These are phyloP conservation scores for Budorcas taxicolor DNA, from an alignment of 2,113 vertebrate species.

Conservation along the genomic window DNA sequence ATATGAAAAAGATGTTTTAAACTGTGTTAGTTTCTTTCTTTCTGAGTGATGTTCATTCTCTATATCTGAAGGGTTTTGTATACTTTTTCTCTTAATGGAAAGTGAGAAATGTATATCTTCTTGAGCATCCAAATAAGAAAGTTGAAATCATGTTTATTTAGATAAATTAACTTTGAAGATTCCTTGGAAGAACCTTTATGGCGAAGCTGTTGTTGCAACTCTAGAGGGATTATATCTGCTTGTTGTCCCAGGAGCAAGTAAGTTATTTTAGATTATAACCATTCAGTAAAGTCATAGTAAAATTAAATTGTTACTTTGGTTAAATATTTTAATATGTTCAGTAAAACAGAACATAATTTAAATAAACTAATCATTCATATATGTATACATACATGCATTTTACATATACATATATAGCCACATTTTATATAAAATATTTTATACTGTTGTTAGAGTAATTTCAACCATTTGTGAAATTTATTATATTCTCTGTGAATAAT, in stretches of 20 bases:
- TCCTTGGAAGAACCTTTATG: constrained; percentile 98
- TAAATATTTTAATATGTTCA: not conserved
- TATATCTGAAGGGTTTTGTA: not conserved
- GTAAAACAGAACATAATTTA: not conserved
- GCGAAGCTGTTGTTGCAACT: constrained; percentile 93
- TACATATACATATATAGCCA: not conserved
- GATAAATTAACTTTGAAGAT: constrained; percentile 97
- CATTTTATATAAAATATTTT: not conserved
- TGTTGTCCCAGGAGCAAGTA: constrained; percentile 95
- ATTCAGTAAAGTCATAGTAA: not conserved
- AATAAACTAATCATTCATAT: not conserved
- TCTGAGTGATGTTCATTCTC: not conserved
- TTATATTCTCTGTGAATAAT: not conserved
- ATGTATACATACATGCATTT: not conserved
- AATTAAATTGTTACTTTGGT: constrained; percentile 10
- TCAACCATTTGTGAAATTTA: not conserved
- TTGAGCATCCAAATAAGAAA: constrained; percentile 10
- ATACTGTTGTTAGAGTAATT: constrained; percentile 7
- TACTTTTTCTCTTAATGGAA: constrained; percentile 16
- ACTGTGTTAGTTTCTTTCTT: not conserved
- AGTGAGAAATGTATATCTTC: not conserved
- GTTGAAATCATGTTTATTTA: constrained; percentile 75
- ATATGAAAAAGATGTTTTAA: not conserved
- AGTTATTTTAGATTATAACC: constrained; percentile 65
- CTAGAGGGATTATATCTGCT: constrained; percentile 95